phyloP scores from a whole-genome alignment of 2,113 vertebrate species.

The Periophthalmodon schlosseri region DNA sequence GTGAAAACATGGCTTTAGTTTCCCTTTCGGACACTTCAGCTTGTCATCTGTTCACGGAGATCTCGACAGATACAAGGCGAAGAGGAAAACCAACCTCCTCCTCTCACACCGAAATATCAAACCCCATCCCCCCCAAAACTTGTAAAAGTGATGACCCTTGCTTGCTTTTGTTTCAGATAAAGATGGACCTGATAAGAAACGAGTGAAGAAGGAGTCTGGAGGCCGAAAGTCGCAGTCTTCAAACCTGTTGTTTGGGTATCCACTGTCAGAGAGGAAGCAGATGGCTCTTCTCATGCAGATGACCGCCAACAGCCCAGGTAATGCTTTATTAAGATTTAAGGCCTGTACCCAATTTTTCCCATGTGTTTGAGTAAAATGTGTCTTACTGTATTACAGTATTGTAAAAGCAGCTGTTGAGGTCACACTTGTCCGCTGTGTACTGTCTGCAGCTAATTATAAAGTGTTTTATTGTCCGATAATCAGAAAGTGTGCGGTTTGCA shows the following conservation, averaged over 20 bases:
- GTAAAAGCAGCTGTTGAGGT: no score
- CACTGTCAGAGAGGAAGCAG: slow-evolving; percentile 96
- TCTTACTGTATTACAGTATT: no score
- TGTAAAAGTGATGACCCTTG: not conserved
- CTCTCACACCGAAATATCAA: not conserved
- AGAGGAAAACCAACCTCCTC: slow-evolving; percentile 27
- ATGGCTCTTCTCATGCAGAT: slow-evolving; percentile 99
- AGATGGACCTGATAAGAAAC: slow-evolving; percentile 98
- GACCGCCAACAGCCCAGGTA: slow-evolving; percentile 99
- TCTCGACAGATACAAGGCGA: slow-evolving; percentile 67
- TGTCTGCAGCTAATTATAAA: no score
- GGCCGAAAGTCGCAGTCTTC: slow-evolving; percentile 92
- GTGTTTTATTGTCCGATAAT: no score
- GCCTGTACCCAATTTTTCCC: not conserved
- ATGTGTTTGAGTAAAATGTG: not conserved
- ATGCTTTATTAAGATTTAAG: no score
- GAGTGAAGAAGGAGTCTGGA: slow-evolving; percentile 91
- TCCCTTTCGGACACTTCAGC: slow-evolving; percentile 49
- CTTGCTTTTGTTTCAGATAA: slow-evolving; percentile 85
- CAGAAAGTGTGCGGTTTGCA: no score
- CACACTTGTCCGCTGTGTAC: no score
- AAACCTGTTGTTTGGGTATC: slow-evolving; percentile 96
- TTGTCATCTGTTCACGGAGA: slow-evolving; percentile 65
- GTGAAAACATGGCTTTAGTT: slow-evolving; percentile 11
- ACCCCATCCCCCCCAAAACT: no score